These are phyloP conservation scores for Halcyon leucocephala DNA, from an alignment of 2,797 vertebrate genomes.

Conservation along the genomic window DNA sequence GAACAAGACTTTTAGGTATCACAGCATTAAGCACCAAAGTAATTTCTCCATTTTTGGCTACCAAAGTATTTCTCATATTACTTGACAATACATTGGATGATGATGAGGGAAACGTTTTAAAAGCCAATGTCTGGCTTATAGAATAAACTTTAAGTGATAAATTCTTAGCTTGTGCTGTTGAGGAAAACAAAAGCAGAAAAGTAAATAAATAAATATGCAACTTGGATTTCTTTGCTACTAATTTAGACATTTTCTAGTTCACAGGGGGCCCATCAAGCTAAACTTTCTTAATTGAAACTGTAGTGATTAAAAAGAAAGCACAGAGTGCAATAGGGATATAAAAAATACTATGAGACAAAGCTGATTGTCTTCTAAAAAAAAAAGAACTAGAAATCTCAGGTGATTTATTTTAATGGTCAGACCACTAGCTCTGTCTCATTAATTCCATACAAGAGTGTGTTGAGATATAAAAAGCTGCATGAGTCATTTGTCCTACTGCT, in stretches of 20 bases:
- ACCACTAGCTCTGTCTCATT: background rate
- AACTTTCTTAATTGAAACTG: background rate
- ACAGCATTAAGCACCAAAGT: accelerated
- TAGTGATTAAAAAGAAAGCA: background rate
- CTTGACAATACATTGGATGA: background rate
- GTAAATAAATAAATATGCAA: background rate
- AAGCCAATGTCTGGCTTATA: background rate
- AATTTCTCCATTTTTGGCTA: background rate
- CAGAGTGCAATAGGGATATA: background rate
- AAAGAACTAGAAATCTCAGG: background rate
- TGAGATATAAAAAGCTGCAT: background rate
- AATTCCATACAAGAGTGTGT: background rate
- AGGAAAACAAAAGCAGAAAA: background rate
- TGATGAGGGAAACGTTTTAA: background rate
- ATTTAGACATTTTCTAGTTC: background rate
- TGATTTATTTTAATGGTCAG: background rate
- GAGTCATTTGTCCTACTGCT: background rate
- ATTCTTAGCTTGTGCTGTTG: accelerated
- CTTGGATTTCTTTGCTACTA: background rate
- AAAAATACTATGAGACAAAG: background rate
- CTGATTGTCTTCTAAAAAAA: background rate
- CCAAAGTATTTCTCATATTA: background rate
- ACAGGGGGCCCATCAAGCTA: background rate
- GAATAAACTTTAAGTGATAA: background rate
- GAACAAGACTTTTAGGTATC: background rate